Conservation (phyloP, 2,797 vertebrate genomes). For the Scarus forsteni region DNA sequence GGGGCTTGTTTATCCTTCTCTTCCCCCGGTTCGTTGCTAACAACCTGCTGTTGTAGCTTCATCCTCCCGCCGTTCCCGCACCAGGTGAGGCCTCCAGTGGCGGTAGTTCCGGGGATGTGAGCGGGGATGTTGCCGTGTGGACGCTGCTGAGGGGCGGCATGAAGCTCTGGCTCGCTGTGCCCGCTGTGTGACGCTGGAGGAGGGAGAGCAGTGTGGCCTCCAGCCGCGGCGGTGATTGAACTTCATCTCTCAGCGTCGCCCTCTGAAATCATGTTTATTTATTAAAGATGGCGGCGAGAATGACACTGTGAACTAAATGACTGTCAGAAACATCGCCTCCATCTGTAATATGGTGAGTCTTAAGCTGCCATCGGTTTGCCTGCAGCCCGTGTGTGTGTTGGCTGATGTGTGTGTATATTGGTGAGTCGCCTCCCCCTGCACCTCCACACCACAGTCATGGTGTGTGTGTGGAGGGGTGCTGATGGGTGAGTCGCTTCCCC, state of each 20-base stretch:
- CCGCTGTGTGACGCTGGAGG: constrained; percentile 61
- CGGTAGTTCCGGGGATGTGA: constrained; percentile 4
- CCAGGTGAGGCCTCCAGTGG: constrained; percentile 20
- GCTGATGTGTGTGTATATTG: constrained; percentile 14
- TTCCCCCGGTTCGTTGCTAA: constrained; percentile 71
- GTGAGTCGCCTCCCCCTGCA: constrained; percentile 10
- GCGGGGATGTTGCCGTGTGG: constrained; percentile 55
- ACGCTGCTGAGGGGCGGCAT: constrained; percentile 55
- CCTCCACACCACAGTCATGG: not conserved
- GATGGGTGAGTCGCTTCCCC: not conserved
- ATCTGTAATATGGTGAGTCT: constrained; percentile 99
- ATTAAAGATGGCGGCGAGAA: constrained; percentile 93
- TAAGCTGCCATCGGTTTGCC: constrained; percentile 41
- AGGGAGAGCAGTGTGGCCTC: constrained; percentile 81
- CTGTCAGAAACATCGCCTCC: constrained; percentile 99
- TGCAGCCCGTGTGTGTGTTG: constrained; percentile 48
- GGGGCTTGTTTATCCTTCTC: constrained; percentile 41
- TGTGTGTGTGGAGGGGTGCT: constrained; percentile 5
- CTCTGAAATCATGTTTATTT: constrained; percentile 88
- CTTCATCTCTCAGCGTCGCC: constrained; percentile 66
- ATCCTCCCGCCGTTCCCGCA: constrained; percentile 41
- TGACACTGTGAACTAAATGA: constrained; percentile 97
- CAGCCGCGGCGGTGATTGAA: constrained; percentile 73
- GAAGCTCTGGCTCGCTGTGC: constrained; percentile 61
- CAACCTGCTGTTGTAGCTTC: constrained; percentile 78